Conservation (phyloP, 1,140 invertebrate species). For the Protaetia brevitarsis region DNA sequence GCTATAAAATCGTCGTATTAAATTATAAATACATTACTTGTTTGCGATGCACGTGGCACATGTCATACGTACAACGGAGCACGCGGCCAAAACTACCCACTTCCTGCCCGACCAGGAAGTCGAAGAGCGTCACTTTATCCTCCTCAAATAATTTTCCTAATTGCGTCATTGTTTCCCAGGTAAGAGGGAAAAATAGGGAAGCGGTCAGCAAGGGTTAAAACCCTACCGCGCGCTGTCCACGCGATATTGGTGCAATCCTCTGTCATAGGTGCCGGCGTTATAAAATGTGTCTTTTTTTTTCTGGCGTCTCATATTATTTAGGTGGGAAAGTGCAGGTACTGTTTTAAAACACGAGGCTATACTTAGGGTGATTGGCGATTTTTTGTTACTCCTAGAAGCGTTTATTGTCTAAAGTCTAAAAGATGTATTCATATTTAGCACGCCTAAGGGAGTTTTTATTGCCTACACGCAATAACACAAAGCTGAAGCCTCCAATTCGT, state of each 20-base stretch:
- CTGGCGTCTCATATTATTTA: no score
- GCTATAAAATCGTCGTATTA: slow-evolving; percentile 2
- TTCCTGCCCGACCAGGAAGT: slow-evolving; percentile 36
- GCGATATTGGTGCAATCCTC: not conserved
- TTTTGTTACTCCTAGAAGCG: no score
- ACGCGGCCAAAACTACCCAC: slow-evolving; percentile 33
- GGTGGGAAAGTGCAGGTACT: no score
- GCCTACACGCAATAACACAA: no score
- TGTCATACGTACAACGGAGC: slow-evolving; percentile 1
- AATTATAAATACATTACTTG: slow-evolving; percentile 22
- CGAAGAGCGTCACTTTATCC: slow-evolving; percentile 33
- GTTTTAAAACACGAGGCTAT: no score
- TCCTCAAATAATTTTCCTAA: slow-evolving; percentile 42
- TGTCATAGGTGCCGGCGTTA: not conserved
- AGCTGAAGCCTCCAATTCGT: no score
- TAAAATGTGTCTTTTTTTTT: no score
- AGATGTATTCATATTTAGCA: no score
- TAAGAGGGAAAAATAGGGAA: not conserved
- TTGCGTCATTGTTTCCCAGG: slow-evolving; percentile 37
- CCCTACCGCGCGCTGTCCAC: no score
- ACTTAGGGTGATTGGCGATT: no score
- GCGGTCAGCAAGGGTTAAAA: slow-evolving; percentile 20
- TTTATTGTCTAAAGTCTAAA: no score
- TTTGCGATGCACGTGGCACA: slow-evolving; percentile 7
- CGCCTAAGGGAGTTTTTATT: no score